These are phyloP conservation scores for Actinia equina DNA, from an alignment of 64 coral and sea anemone genomes.

Conservation along the genomic window DNA sequence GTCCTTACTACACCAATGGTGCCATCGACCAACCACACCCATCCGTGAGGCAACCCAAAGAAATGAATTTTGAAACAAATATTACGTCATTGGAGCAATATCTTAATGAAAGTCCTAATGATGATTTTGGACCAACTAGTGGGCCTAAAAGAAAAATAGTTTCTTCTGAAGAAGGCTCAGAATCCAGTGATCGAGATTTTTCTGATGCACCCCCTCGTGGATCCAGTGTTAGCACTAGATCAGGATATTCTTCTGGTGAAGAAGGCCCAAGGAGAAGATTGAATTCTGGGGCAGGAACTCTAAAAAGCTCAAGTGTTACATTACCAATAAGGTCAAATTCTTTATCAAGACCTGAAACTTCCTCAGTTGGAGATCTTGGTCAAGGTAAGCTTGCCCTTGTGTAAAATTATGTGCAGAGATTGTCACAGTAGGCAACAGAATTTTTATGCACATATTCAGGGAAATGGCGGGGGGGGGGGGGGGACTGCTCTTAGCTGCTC, in stretches of 20 bases:
- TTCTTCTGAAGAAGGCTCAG: slow-evolving; percentile 26
- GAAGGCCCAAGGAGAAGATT: slow-evolving; percentile 37
- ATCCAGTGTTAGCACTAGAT: slow-evolving; percentile 3
- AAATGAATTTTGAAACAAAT: slow-evolving; percentile 46
- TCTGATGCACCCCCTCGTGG: slow-evolving; percentile 12
- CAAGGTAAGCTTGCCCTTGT: background rate
- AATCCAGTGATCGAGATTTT: slow-evolving; percentile 13
- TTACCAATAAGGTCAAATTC: slow-evolving; percentile 68
- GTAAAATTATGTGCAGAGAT: too few relatives aligned
- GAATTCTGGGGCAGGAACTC: slow-evolving; percentile 28
- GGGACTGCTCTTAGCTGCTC: too few relatives aligned
- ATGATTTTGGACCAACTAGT: background rate
- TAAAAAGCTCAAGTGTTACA: slow-evolving; percentile 78
- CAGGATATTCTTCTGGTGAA: slow-evolving; percentile 40
- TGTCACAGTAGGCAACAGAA: too few relatives aligned
- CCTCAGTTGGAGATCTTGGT: background rate
- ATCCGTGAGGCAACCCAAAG: slow-evolving; percentile 31
- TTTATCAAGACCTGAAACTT: slow-evolving; percentile 17
- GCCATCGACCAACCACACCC: slow-evolving; percentile 16
- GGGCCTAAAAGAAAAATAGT: background rate
- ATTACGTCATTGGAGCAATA: background rate
- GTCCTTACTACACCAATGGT: slow-evolving; percentile 18
- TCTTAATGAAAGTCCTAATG: background rate
- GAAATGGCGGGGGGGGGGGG: too few relatives aligned
- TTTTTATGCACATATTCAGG: too few relatives aligned